Base-by-base conservation (phyloP, 2,888 invertebrate species). In the Adelognathus sp. region DNA sequence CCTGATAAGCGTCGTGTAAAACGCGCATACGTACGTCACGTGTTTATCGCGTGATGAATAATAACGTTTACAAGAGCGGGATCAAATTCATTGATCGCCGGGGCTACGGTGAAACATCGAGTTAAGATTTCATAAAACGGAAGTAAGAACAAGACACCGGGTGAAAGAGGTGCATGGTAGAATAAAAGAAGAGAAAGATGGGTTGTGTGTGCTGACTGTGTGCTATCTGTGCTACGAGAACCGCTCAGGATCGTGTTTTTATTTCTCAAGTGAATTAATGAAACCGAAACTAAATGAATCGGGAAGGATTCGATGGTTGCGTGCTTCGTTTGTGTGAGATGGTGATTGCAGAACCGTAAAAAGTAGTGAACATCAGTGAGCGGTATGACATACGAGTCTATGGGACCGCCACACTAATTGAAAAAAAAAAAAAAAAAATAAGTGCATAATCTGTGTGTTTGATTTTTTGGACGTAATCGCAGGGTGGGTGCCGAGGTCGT, bases 401-500 rank as follows among this genome's bases (percentile, higher is more conserved):
- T n/a, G n/a, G n/a, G n/a, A n/a, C n/a, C n/a, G n/a, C n/a, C n/a
- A n/a, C n/a, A n/a, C n/a, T n/a, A n/a, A n/a, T n/a, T n/a, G n/a
- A n/a, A n/a, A n/a, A n/a, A n/a, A n/a, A n/a, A n/a, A n/a, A n/a
- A n/a, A n/a, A n/a, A n/a, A 11, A 4, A 21, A 11, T n/a, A 16
- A 3, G 11, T 2, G 36, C 6, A 1, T 1, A 36, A 58, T 33
- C 21, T 18, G 31, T 14, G 14, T 46, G 39, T 46, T 29, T 29
- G 16, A 39, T 18, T 24, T 50, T 50, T 63, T 54, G 29, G 52
- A 41, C 41, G 21, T 33, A n/a, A 46, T 64, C 54, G 36, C 61
- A 60, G 60, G 58, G 76, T 54, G 84, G 85, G 85, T 84, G 84
- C 82, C 83, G 86, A 83, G 88, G 86, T 79, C 50, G 70, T 73